Evolutionary conservation across 2,888 invertebrate species (phyloP).

Genomic region (Leptinotarsa peninsularis): DNA sequence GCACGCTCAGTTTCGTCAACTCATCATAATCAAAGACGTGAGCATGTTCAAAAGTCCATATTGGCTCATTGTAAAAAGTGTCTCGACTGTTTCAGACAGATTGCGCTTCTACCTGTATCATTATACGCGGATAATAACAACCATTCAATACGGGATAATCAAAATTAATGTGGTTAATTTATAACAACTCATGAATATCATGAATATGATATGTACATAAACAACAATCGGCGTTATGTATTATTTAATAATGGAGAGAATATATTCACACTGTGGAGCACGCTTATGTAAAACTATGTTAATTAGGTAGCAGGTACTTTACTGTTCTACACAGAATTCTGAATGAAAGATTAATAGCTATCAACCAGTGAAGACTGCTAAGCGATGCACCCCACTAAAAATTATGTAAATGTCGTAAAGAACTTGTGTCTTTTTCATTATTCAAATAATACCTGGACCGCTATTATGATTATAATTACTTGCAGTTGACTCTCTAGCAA

Average conservation of each 20-base stretch:
- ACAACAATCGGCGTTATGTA: slow-evolving; percentile 54
- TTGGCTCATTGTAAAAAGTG: slow-evolving; percentile 9
- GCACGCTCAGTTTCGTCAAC: not conserved
- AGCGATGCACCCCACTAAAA: slow-evolving; percentile 45
- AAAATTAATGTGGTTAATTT: slow-evolving; percentile 38
- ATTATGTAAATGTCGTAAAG: slow-evolving; percentile 46
- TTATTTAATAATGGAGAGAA: slow-evolving; percentile 55
- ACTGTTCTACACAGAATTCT: slow-evolving; percentile 51
- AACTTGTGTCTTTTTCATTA: slow-evolving; percentile 54
- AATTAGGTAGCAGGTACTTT: slow-evolving; percentile 53
- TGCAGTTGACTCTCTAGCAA: slow-evolving; percentile 23
- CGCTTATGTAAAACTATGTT: slow-evolving; percentile 61
- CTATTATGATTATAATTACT: slow-evolving; percentile 59
- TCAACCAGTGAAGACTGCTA: slow-evolving; percentile 40
- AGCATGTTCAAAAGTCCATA: not conserved
- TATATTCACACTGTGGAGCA: slow-evolving; percentile 57
- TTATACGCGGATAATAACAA: slow-evolving; percentile 17
- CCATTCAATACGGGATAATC: slow-evolving; percentile 30
- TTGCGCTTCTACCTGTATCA: slow-evolving; percentile 17
- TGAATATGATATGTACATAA: slow-evolving; percentile 39
- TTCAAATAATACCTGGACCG: slow-evolving; percentile 54
- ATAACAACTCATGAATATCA: slow-evolving; percentile 41
- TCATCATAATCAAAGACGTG: not conserved
- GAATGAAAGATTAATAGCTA: slow-evolving; percentile 50
- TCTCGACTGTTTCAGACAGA: slow-evolving; percentile 17